Base-by-base conservation (phyloP, 2,888 invertebrate species). In the Melangyna quadrimaculata region DNA sequence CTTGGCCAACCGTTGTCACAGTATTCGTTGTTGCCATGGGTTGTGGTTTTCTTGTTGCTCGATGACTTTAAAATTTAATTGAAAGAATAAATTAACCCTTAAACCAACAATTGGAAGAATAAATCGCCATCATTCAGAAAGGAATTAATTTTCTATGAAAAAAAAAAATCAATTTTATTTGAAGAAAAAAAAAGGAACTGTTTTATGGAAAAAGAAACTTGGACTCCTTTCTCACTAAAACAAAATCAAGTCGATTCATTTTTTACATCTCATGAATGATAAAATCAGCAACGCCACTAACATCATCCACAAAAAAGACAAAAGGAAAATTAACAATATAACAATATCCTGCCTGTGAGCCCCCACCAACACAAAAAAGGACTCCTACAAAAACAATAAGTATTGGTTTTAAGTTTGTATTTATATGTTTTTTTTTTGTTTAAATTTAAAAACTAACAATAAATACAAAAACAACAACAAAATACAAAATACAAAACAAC, bases 11-110 rank as follows among this genome's bases (percentile, higher is more conserved):
- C 59, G 91, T 92, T 81, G 91, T 92, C 22, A 91, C 92, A 69
- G 92, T 92, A 3, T 91, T 92, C 67, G 91, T 92, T 57, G 89
- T 92, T 80, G 92, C 92, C 87, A 91, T 92, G 89, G 92, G 92
- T 69, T 92, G 92, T 88, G 92, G 92, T 69, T 91, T 91, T 84
- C 90, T 92, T 73, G 92, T 91, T 70, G 91, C 92, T 80, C 92
- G 92, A 91, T 92, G 91, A 92, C 90, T 90, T 59, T 73, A 79
- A 79, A 75, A 40, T 35, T 73, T 59, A 80, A 87, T 80, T 78
- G 27, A 63, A 88, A 87, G 87, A 29, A 29, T n/a, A 45, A 45
- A 45, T 27, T 17, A 32, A 65, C 29, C 27, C n/a, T 12, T 5
- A 9, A 14, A 67, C 14, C 14, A 35, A 51, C 8, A 27, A 55